Percentiles rank a stretch among this genome's conserved stretches.
These are phyloP conservation scores for Actias luna DNA, from an alignment of 2,888 invertebrate genomes.

Conservation along the genomic window DNA sequence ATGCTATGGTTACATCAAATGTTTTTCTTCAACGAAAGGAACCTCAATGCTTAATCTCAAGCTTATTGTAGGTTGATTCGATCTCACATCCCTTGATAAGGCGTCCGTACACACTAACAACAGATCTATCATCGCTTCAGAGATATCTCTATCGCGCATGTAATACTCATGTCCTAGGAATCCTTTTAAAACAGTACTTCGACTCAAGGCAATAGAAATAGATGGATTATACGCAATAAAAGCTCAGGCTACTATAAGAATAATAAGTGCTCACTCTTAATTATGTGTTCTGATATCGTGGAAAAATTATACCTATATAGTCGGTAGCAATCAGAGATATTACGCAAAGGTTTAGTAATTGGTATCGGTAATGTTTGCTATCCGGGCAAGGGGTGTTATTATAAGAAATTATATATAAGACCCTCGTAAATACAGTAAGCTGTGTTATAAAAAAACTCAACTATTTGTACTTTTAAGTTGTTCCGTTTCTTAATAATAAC, in stretches of 20 bases:
- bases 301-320: slow-evolving; percentile 39
- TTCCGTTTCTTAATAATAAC: not conserved
- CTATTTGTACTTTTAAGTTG: not conserved
- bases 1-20: too few relatives aligned
- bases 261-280: slow-evolving; percentile 15
- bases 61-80: too few relatives aligned
- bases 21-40: too few relatives aligned
- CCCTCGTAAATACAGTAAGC: slow-evolving; percentile 42
- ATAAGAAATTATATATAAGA: slow-evolving; percentile 49
- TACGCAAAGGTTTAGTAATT: slow-evolving; percentile 60
- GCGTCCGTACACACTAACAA: too few relatives aligned
- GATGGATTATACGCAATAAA: not conserved
- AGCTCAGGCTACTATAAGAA: slow-evolving; percentile 13
- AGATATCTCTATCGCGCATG: too few relatives aligned
- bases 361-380: slow-evolving; percentile 60
- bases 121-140: too few relatives aligned
- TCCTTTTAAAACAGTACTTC: not conserved
- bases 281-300: slow-evolving; percentile 43
- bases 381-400: slow-evolving; percentile 55
- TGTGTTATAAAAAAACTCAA: slow-evolving; percentile 16
- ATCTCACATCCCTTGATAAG: too few relatives aligned
- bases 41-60: too few relatives aligned
- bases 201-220: not conserved
- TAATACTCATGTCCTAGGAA: not conserved
- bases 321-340: slow-evolving; percentile 48